Conservation (phyloP, 1,140 invertebrate genomes). For the Drosophila miranda region DNA sequence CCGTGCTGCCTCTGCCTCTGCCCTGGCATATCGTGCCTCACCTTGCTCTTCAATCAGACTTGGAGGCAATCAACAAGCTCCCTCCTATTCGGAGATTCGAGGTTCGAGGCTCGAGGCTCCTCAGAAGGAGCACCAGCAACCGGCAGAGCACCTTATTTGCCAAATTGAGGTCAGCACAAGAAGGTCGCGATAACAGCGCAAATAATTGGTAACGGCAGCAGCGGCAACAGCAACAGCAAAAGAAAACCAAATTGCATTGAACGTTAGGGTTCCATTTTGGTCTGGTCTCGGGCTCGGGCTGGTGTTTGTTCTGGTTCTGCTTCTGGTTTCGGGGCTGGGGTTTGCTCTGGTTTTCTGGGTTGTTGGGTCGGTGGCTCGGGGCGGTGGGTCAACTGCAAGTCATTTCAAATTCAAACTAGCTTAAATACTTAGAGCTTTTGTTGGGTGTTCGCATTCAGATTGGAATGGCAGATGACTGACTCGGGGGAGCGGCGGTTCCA, state of each 20-base stretch:
- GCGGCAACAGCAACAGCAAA: conserved; percentile 3
- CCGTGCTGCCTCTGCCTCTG: background rate
- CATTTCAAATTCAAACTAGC: conserved; percentile 5
- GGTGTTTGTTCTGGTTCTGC: no score
- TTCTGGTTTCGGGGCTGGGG: no score
- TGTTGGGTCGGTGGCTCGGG: no score
- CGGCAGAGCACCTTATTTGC: conserved; percentile 62
- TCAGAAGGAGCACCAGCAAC: conserved; percentile 16
- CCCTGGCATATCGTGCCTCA: conserved; percentile 24
- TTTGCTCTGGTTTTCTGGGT: no score
- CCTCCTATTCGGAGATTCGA: background rate
- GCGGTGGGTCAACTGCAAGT: conserved; percentile 25
- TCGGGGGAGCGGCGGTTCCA: no score
- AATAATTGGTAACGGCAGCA: conserved; percentile 71
- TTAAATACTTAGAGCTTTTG: background rate
- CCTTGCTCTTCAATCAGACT: conserved; percentile 68
- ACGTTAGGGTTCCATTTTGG: conserved; percentile 56
- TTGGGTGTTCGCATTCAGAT: background rate
- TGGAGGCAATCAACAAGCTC: conserved; percentile 58
- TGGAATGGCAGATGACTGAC: no score
- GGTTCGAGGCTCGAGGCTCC: conserved; percentile 22
- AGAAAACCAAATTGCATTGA: conserved; percentile 62
- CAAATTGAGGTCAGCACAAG: conserved; percentile 73
- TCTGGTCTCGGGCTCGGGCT: background rate
- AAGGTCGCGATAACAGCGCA: conserved; percentile 76